These are phyloP conservation scores for Hiodon alosoides DNA, from an alignment of 2,113 vertebrate genomes.

Conservation along the genomic window DNA sequence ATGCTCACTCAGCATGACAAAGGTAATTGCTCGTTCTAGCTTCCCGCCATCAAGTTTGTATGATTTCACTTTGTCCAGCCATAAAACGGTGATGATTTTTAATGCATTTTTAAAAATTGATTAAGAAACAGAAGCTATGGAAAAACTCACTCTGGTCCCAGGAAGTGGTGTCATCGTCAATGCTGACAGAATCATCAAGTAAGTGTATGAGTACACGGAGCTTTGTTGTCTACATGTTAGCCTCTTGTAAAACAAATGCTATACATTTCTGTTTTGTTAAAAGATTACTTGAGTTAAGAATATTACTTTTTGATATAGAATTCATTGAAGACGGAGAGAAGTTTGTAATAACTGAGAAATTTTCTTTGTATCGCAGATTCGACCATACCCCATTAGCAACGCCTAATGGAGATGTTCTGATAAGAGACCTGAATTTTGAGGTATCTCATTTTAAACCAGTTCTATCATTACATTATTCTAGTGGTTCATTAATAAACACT, in stretches of 20 bases:
- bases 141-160: conserved; percentile 67
- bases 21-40: conserved; percentile 55
- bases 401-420: conserved; percentile 94
- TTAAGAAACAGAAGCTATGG: conserved; percentile 57
- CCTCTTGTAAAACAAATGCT: background rate
- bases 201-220: conserved; percentile 38
- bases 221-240: background rate
- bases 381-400: conserved; percentile 88
- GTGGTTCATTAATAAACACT: background rate
- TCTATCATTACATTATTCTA: too few species aligned
- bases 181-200: conserved; percentile 90
- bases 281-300: background rate
- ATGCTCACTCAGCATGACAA: conserved; percentile 83
- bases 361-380: conserved; percentile 67
- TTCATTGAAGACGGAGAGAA: too few species aligned
- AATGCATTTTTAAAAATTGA: conserved; percentile 24
- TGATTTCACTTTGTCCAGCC: background rate
- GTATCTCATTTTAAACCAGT: conserved; percentile 52
- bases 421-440: conserved; percentile 87
- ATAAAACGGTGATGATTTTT: background rate
- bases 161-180: conserved; percentile 83
- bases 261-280: background rate
- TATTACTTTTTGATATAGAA: background rate
- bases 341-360: background rate
- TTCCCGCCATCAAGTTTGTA: background rate